Percentiles rank a stretch among this genome's conserved stretches.
Evolutionary conservation across 1,140 invertebrate genomes (phyloP).

Genomic region (Orius insidiosus): DNA sequence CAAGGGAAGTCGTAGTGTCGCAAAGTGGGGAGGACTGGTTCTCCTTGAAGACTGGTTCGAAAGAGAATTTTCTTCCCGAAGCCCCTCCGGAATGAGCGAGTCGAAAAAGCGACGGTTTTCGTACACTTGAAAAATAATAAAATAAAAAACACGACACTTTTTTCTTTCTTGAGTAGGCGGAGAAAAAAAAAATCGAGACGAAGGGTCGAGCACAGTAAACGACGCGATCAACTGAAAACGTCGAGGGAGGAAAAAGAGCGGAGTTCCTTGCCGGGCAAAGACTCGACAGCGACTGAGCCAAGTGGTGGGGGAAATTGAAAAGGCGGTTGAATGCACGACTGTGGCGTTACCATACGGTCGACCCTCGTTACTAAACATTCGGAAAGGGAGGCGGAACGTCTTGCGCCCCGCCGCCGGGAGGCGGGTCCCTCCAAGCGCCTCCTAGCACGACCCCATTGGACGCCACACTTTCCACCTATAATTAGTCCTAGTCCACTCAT

Average conservation of each 20-base stretch:
- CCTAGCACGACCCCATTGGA: slow-evolving; percentile 5
- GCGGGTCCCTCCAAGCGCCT: slow-evolving; percentile 6
- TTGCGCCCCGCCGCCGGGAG: slow-evolving; percentile 3
- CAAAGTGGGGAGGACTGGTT: slow-evolving; percentile 10
- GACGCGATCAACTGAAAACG: background rate
- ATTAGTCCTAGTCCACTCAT: slow-evolving; percentile 7
- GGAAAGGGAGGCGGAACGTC: slow-evolving; percentile 2
- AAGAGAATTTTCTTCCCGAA: no score
- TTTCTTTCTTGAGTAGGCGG: no score
- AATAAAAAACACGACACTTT: no score
- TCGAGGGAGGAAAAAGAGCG: background rate
- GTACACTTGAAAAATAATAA: no score
- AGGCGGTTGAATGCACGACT: background rate
- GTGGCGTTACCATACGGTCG: slow-evolving; percentile 4
- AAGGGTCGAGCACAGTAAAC: background rate
- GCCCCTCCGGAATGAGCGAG: no score
- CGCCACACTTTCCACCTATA: slow-evolving; percentile 8
- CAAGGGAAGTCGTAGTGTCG: slow-evolving; percentile 4
- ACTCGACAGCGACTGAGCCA: slow-evolving; percentile 6
- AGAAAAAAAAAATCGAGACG: no score
- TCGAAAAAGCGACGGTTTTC: no score
- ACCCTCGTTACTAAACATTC: background rate
- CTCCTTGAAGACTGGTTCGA: slow-evolving; percentile 5
- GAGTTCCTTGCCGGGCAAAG: background rate
- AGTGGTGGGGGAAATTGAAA: background rate